Evolutionary conservation across 2,888 invertebrate species (phyloP).

Genomic region (Hedychridium roseum): DNA sequence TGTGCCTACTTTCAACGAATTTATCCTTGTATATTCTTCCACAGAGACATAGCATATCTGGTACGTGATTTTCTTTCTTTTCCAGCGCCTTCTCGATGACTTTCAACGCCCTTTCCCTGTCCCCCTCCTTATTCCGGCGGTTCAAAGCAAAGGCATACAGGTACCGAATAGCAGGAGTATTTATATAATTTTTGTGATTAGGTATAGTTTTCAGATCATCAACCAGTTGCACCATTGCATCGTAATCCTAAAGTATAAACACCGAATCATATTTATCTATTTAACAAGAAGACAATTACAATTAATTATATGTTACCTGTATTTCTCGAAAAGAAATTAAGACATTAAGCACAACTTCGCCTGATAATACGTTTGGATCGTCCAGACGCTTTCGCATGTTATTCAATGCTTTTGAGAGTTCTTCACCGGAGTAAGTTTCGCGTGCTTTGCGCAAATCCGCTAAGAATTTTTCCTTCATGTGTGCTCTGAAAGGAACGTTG

Average conservation of each 20-base stretch:
- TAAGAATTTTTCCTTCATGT: constrained; percentile 97
- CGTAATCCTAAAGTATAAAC: constrained; percentile 75
- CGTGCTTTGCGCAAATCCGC: constrained; percentile 91
- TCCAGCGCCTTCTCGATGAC: constrained; percentile 92
- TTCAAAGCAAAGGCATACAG: constrained; percentile 98
- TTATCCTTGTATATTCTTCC: constrained; percentile 97
- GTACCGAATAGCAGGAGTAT: constrained; percentile 89
- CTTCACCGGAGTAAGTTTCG: constrained; percentile 85
- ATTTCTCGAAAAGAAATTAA: constrained; percentile 90
- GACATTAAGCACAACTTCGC: constrained; percentile 95
- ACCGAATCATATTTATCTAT: background rate
- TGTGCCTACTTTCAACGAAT: constrained; percentile 95
- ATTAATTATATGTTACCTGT: constrained; percentile 65
- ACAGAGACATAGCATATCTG: constrained; percentile 96
- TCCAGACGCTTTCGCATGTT: constrained; percentile 93
- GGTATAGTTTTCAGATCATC: constrained; percentile 92
- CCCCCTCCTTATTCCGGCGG: constrained; percentile 91
- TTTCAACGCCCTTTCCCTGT: constrained; percentile 90
- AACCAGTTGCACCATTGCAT: constrained; percentile 96
- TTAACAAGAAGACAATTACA: background rate
- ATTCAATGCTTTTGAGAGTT: constrained; percentile 80
- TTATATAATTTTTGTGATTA: constrained; percentile 85
- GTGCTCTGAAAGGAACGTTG: constrained; percentile 79
- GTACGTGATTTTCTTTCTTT: constrained; percentile 93
- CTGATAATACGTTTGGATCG: constrained; percentile 95